Evolutionary conservation across 2,797 vertebrate genomes (phyloP).

Genomic region (Takifugu ocellatus): DNA sequence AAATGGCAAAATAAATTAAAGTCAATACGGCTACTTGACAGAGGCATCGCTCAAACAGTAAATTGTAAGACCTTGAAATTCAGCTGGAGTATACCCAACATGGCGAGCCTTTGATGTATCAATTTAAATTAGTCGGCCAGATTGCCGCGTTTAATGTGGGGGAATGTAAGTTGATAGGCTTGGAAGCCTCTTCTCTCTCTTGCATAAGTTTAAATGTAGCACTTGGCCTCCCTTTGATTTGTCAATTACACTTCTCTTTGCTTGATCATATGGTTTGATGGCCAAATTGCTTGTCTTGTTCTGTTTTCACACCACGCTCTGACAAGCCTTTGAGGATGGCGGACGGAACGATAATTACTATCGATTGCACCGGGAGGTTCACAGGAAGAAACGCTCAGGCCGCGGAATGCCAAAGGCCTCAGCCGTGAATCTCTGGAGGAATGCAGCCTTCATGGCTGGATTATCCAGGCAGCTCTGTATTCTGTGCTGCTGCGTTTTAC

Average conservation of each 20-base stretch:
- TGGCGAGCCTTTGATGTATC: conserved; percentile 78
- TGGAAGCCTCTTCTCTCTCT: conserved; percentile 74
- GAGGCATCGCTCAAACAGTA: conserved; percentile 64
- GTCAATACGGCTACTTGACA: conserved; percentile 65
- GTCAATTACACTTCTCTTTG: conserved; percentile 76
- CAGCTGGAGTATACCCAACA: conserved; percentile 73
- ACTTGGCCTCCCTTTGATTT: conserved; percentile 80
- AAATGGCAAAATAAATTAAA: conserved; percentile 58
- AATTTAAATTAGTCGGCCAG: conserved; percentile 76
- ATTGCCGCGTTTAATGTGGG: conserved; percentile 75
- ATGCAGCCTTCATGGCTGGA: conserved; percentile 60
- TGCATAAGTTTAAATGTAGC: conserved; percentile 71
- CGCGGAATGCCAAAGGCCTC: conserved; percentile 53
- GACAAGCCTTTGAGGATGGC: conserved; percentile 76
- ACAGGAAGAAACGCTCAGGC: conserved; percentile 45
- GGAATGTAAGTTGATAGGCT: conserved; percentile 77
- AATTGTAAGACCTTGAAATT: conserved; percentile 76
- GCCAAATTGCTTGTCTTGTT: conserved; percentile 76
- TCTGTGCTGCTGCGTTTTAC: conserved; percentile 61
- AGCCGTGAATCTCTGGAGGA: conserved; percentile 58
- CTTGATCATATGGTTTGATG: conserved; percentile 75
- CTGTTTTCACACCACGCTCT: conserved; percentile 73
- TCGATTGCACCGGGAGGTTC: conserved; percentile 62
- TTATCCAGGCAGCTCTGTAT: conserved; percentile 70
- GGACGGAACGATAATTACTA: conserved; percentile 68